phyloP scores from a whole-genome alignment of 2,888 invertebrate species.

The Agrotis segetum region DNA sequence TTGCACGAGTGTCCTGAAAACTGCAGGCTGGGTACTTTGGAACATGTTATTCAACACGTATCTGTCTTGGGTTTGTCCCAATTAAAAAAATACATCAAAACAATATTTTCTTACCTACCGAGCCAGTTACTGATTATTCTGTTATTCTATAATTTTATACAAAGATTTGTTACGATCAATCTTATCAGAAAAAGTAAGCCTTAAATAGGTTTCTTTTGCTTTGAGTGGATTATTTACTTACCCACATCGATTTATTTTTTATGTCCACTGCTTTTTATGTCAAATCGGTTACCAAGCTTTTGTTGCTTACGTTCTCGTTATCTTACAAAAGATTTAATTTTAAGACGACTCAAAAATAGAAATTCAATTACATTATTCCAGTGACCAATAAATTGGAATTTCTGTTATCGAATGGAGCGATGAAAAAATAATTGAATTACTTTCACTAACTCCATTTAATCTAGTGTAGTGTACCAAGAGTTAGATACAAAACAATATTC shows the following conservation, averaged over 20 bases:
- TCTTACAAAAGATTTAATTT: slow-evolving; percentile 34
- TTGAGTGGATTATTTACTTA: slow-evolving; percentile 25
- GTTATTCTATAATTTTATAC: slow-evolving; percentile 5
- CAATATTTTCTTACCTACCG: slow-evolving; percentile 2
- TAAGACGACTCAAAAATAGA: slow-evolving; percentile 16
- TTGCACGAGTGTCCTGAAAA: slow-evolving; percentile 6
- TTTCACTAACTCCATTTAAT: slow-evolving; percentile 25
- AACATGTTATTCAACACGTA: slow-evolving; percentile 6
- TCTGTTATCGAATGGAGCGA: slow-evolving; percentile 20
- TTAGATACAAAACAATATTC: slow-evolving; percentile 30
- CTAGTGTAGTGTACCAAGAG: slow-evolving; percentile 22
- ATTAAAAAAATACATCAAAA: no score
- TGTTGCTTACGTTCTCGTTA: slow-evolving; percentile 35
- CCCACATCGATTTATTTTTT: slow-evolving; percentile 32
- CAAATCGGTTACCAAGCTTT: slow-evolving; percentile 31
- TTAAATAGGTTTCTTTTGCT: slow-evolving; percentile 24
- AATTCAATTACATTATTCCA: slow-evolving; percentile 26
- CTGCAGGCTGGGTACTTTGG: not conserved
- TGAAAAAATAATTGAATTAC: slow-evolving; percentile 48
- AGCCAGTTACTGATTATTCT: not conserved
- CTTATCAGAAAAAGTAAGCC: slow-evolving; percentile 10
- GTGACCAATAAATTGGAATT: slow-evolving; percentile 32
- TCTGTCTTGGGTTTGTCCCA: no score
- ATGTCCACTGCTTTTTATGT: slow-evolving; percentile 24
- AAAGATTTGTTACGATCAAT: slow-evolving; percentile 32